Conservation (phyloP, 1,140 invertebrate genomes). For the Rhagoletis zephyria region DNA sequence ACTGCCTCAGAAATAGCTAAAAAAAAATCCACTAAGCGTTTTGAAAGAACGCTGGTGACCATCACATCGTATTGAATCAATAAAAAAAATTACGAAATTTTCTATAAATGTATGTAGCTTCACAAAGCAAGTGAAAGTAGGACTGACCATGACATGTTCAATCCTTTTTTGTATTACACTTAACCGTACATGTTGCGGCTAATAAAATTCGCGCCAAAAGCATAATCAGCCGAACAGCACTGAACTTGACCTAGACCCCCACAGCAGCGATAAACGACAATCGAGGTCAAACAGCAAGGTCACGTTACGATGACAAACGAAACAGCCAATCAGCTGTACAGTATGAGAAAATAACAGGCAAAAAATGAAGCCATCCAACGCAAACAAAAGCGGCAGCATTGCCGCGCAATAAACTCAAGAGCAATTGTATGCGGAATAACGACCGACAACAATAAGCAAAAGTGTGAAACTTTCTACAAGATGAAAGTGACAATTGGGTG, state of each 20-base stretch:
- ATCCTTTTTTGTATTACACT: too few species aligned
- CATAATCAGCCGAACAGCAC: too few species aligned
- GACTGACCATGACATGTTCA: too few species aligned
- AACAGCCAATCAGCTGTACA: neutral
- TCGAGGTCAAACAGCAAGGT: constrained; percentile 21
- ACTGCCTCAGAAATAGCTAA: neutral
- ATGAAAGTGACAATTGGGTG: constrained; percentile 20
- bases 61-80: too few species aligned
- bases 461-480: neutral
- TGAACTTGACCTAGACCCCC: neutral
- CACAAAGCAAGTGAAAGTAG: too few species aligned
- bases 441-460: neutral
- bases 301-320: neutral
- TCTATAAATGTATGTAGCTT: too few species aligned
- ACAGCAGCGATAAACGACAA: constrained; percentile 5
- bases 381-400: neutral
- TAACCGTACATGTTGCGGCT: too few species aligned
- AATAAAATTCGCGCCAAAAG: too few species aligned
- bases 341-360: neutral
- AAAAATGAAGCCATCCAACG: neutral
- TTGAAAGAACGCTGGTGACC: too few species aligned
- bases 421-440: neutral
- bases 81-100: too few species aligned
- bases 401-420: neutral
- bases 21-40: too few species aligned